These are phyloP conservation scores for Nipponia nippon DNA, from an alignment of 2,113 vertebrate genomes.

Conservation along the genomic window DNA sequence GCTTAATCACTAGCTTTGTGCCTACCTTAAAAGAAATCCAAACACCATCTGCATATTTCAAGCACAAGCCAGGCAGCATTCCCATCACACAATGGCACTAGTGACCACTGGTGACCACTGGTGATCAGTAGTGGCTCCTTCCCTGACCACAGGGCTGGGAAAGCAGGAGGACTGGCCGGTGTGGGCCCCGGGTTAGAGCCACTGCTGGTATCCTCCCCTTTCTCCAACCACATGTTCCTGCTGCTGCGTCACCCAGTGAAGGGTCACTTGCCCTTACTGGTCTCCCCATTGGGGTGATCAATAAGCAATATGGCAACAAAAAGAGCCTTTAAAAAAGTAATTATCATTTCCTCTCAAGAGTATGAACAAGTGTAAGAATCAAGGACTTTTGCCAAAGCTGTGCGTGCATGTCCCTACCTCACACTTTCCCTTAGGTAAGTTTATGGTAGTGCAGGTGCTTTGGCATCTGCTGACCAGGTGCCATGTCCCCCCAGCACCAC, in stretches of 20 bases:
- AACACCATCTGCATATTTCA: neutral
- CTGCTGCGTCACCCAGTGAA: neutral
- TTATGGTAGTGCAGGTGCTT: fast-evolving
- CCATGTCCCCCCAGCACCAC: no score
- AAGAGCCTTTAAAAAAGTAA: neutral
- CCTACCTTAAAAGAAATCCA: neutral
- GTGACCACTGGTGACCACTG: neutral
- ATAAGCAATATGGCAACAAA: neutral
- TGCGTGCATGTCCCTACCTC: neutral
- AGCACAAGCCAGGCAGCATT: neutral
- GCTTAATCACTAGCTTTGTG: neutral
- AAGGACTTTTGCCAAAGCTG: neutral
- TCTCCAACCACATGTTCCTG: fast-evolving
- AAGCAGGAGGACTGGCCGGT: neutral
- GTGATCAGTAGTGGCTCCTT: neutral
- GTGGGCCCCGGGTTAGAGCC: neutral
- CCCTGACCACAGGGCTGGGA: neutral
- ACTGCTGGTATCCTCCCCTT: neutral
- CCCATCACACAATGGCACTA: no score
- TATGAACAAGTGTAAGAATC: neutral
- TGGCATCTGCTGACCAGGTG: neutral
- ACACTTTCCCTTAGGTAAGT: neutral
- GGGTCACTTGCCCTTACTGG: no score
- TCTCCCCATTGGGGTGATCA: fast-evolving
- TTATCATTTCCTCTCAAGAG: neutral